Percentiles rank a stretch among this genome's conserved stretches.
These are phyloP conservation scores for Aleiodes testaceus DNA, from an alignment of 2,888 invertebrate genomes.

Conservation along the genomic window DNA sequence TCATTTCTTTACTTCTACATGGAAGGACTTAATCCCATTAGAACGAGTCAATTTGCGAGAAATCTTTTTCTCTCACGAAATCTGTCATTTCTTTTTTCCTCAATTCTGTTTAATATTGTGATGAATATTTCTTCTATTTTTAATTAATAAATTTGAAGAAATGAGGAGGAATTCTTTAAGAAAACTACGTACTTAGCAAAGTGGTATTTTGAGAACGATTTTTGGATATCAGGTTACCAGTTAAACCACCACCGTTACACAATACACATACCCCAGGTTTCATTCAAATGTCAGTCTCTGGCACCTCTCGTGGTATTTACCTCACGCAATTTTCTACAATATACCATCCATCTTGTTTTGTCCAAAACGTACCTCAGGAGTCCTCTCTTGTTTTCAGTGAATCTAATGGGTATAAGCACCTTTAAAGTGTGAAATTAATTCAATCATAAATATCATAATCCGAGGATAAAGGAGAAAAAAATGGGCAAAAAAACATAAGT, in stretches of 20 bases:
- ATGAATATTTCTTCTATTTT: no score
- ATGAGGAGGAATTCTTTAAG: not conserved
- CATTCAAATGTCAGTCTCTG: conserved; percentile 72
- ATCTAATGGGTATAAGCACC: no score
- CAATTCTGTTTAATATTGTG: no score
- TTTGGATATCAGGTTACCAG: conserved; percentile 70
- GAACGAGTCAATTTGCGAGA: conserved; percentile 52
- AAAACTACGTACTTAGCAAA: conserved; percentile 31
- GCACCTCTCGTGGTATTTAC: conserved; percentile 62
- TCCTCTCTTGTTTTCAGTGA: no score
- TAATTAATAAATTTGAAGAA: no score
- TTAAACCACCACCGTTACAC: conserved; percentile 47
- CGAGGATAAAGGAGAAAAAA: not conserved
- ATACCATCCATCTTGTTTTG: conserved; percentile 38
- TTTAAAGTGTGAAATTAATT: conserved; percentile 2
- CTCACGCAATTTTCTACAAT: conserved; percentile 23
- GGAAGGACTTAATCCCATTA: conserved; percentile 44
- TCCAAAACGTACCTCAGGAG: conserved; percentile 14
- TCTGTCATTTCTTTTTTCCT: no score
- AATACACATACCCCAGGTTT: conserved; percentile 61
- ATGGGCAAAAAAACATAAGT: not conserved
- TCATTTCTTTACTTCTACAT: conserved; percentile 10
- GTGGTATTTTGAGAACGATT: conserved; percentile 71
- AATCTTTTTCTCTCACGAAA: no score
- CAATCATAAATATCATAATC: conserved; percentile 7